phyloP scores from a whole-genome alignment of 2,888 invertebrate genomes.

The Smittia aterrima region DNA sequence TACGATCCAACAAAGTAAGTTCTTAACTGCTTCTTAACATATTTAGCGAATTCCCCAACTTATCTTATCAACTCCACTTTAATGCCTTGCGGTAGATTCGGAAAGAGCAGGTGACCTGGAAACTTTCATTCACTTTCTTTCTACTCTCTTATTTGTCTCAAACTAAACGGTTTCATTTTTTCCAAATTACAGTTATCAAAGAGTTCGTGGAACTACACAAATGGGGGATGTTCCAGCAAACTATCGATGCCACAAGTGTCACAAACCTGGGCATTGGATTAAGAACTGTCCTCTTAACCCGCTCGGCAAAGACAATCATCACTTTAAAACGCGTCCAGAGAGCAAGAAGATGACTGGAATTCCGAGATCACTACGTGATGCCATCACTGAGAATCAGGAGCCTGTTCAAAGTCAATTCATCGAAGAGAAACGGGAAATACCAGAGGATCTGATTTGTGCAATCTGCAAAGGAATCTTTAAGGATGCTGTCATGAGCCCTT shows the following conservation, averaged over 20 bases:
- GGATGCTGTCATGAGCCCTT: conserved; percentile 97
- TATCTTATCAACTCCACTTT: neutral
- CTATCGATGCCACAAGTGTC: conserved; percentile 93
- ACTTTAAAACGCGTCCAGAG: conserved; percentile 48
- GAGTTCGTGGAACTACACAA: conserved; percentile 83
- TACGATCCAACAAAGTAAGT: conserved; percentile 96
- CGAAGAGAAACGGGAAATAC: conserved; percentile 67
- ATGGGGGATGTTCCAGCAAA: conserved; percentile 85
- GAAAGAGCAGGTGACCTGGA: conserved; percentile 14
- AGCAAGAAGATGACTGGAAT: conserved; percentile 96
- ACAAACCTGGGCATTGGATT: conserved; percentile 95
- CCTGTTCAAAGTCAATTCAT: conserved; percentile 52
- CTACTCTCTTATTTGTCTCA: neutral
- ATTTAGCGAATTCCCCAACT: neutral
- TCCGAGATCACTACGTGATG: conserved; percentile 92
- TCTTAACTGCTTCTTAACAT: no score
- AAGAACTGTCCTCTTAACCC: conserved; percentile 79
- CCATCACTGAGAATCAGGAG: conserved; percentile 61
- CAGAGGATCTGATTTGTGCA: conserved; percentile 87
- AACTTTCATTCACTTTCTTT: neutral
- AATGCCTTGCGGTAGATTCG: conserved; percentile 7
- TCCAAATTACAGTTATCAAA: conserved; percentile 74
- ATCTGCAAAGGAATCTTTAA: conserved; percentile 88
- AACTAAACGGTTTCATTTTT: no score
- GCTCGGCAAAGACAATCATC: conserved; percentile 55